Percentiles rank a stretch among this genome's conserved stretches.
Evolutionary conservation across 2,888 invertebrate species (phyloP).

Genomic region (Clunio marinus): DNA sequence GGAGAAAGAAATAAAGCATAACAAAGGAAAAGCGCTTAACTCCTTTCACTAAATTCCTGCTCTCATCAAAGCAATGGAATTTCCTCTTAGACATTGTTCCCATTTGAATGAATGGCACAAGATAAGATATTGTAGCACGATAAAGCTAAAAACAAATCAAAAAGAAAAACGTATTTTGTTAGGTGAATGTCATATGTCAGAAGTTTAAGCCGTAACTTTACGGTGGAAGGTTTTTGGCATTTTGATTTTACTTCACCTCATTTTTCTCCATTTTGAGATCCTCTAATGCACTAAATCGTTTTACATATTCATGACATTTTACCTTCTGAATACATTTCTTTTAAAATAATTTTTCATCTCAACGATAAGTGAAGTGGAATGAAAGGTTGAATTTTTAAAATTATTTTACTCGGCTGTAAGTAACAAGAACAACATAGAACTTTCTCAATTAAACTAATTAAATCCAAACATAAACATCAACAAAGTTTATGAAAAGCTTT

Average conservation of each 20-base stretch:
- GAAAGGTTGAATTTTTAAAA: too few species aligned
- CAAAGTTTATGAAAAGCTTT: too few species aligned
- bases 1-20: slow-evolving; percentile 1
- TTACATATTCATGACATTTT: neutral
- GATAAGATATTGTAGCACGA: neutral
- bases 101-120: neutral
- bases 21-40: neutral
- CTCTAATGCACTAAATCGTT: neutral
- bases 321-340: too few species aligned
- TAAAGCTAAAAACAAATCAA: neutral
- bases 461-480: too few species aligned
- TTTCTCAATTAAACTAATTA: too few species aligned
- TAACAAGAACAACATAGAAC: too few species aligned
- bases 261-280: neutral
- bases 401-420: too few species aligned
- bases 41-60: neutral
- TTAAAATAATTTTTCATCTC: too few species aligned
- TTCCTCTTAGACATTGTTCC: neutral
- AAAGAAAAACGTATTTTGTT: neutral
- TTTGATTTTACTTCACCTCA: slow-evolving; percentile 1
- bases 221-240: neutral
- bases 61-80: neutral
- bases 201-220: neutral
- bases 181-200: slow-evolving; percentile 32
- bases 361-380: too few species aligned